Conservation (phyloP, 2,888 invertebrate species). For the Hartigia nigra region DNA sequence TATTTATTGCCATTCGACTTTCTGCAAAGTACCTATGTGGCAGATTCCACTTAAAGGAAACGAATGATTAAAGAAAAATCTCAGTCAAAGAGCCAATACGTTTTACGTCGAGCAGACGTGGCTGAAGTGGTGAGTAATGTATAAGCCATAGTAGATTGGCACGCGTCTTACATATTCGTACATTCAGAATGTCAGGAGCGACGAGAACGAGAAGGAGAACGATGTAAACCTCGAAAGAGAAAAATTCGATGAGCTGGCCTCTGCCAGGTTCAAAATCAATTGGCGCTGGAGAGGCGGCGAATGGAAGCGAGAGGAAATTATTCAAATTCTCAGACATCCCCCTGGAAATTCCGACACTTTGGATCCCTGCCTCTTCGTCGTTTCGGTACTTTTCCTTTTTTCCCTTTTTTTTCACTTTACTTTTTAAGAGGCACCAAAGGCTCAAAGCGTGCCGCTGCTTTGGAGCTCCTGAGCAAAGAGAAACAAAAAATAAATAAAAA, state of each 20-base stretch:
- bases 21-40: background rate
- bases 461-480: background rate
- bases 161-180: background rate
- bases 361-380: background rate
- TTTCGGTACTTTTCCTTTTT: background rate
- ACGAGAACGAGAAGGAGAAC: background rate
- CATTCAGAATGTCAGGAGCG: background rate
- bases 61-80: background rate
- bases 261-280: background rate
- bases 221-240: background rate
- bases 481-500: background rate
- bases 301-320: constrained; percentile 1
- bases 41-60: no score
- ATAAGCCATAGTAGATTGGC: background rate
- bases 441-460: background rate
- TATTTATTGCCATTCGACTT: background rate
- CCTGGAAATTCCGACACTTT: constrained; percentile 6
- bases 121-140: background rate
- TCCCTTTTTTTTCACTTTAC: background rate
- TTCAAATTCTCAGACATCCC: constrained; percentile 10
- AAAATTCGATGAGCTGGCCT: background rate
- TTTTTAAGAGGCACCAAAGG: background rate
- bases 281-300: background rate
- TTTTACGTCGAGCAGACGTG: background rate
- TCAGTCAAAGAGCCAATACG: background rate